Evolutionary conservation across 2,888 invertebrate species (phyloP).

Genomic region (Theretra japonica): DNA sequence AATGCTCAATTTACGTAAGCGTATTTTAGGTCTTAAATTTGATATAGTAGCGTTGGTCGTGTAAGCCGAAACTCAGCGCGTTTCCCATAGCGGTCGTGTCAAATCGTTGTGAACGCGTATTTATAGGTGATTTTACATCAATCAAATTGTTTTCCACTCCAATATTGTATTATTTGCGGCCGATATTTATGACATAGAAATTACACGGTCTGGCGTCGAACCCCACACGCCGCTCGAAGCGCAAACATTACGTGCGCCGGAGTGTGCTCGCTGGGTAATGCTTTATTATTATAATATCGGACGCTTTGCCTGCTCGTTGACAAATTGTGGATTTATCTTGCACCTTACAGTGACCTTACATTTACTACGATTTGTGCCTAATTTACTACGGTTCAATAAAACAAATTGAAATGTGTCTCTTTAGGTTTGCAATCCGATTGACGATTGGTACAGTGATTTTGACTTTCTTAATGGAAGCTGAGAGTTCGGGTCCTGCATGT

Average conservation of each 20-base stretch:
- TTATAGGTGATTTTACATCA: conserved; percentile 50
- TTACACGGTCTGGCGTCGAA: conserved; percentile 53
- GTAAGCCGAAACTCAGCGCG: conserved; percentile 26
- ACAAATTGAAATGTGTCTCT: no score
- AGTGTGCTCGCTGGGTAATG: conserved; percentile 9
- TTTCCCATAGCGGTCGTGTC: conserved; percentile 31
- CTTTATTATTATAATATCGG: conserved; percentile 19
- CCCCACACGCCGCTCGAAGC: conserved; percentile 38
- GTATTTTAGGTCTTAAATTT: conserved; percentile 24
- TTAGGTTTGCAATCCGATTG: no score
- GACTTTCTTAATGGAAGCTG: no score
- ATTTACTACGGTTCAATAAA: neutral
- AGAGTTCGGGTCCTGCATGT: no score
- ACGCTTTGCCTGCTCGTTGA: conserved; percentile 13
- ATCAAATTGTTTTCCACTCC: conserved; percentile 54
- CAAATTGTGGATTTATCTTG: conserved; percentile 12
- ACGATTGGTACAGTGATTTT: no score
- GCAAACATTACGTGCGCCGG: conserved; percentile 22
- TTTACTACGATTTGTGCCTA: neutral
- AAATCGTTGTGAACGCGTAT: conserved; percentile 28
- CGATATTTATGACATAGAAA: conserved; percentile 64
- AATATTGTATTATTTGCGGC: conserved; percentile 62
- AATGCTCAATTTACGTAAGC: conserved; percentile 23
- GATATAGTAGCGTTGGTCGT: conserved; percentile 20
- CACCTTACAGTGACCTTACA: neutral